Base-by-base conservation (phyloP, 2,888 invertebrate species). In the Elysia crispata region DNA sequence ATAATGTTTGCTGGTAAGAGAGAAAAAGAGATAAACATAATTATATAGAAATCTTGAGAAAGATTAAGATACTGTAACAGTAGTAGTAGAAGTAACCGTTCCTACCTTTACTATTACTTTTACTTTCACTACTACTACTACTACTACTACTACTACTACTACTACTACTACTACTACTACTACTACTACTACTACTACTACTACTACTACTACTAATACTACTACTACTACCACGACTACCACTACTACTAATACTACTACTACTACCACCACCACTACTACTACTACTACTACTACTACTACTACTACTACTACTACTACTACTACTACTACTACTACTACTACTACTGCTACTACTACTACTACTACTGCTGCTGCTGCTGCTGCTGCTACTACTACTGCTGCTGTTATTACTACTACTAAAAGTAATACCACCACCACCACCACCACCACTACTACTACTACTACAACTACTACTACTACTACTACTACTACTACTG, bases 291-390 rank as follows among this genome's bases (percentile, higher is more conserved):
- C n/a, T 72, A 41, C 41, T 49, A n/a, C n/a, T 41, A 72, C 25
- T 28, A 28, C 69, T 69, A 13, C 69, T 69, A 13, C 69, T 69
- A 13, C 69, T 69, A 13, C 69, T 69, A 13, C 69, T 69, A 13
- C 69, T 69, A 13, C 69, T 69, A 25, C 69, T 69, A 25, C 69
- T 69, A 25, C 69, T 69, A 25, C 69, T 69, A 25, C 69, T 69
- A 25, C 69, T 69, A 25, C 69, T 69, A 25, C 69, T 69, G 13
- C 69, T 69, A 25, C 69, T 69, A 25, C 69, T 69, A 69, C 69
- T 69, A 69, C 69, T 69, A 69, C 69, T 69, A 69, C 69, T n/a
- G n/a, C n/a, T n/a, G n/a, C n/a, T n/a, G n/a, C n/a, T n/a, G n/a
- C n/a, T n/a, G n/a, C n/a, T n/a, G n/a, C n/a, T n/a, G n/a, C n/a